A percentile compares a stretch with the other conserved stretches of the same genome.
phyloP scores from a whole-genome alignment of 2,113 vertebrate species.

The Theropithecus gelada region DNA sequence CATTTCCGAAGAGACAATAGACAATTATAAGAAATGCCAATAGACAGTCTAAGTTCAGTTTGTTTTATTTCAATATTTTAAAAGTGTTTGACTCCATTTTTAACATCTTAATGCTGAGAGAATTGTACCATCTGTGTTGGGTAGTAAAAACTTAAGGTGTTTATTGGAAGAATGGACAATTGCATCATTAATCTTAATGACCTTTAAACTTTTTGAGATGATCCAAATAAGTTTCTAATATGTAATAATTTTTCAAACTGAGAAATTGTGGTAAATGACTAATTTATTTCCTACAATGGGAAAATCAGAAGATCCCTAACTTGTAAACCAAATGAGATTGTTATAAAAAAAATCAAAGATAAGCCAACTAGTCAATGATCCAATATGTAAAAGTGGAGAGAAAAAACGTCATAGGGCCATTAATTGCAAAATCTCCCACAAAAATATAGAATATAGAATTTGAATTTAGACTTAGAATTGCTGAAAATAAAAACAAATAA shows the following conservation, averaged over 20 bases:
- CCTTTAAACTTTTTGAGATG: slow-evolving; percentile 36
- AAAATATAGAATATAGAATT: not conserved
- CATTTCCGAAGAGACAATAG: slow-evolving; percentile 43
- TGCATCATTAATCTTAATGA: slow-evolving; percentile 34
- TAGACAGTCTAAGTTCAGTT: not conserved
- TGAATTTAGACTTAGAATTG: slow-evolving; percentile 15
- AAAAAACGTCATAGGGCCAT: not conserved
- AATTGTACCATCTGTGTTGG: not conserved
- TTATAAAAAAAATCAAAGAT: slow-evolving; percentile 23
- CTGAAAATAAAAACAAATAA: not conserved
- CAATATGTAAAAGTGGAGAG: not conserved
- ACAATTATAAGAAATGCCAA: not conserved
- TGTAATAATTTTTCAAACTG: slow-evolving; percentile 59
- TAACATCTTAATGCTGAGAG: slow-evolving; percentile 4
- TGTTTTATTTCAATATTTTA: slow-evolving; percentile 27
- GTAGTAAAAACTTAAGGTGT: slow-evolving; percentile 55
- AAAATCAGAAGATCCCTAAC: not conserved
- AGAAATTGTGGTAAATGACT: slow-evolving; percentile 51
- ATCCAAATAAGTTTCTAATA: slow-evolving; percentile 34
- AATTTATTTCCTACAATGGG: not conserved
- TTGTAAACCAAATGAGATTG: not conserved
- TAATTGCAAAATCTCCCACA: not conserved
- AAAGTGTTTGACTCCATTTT: slow-evolving; percentile 26
- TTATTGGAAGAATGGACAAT: slow-evolving; percentile 60
- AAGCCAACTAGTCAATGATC: slow-evolving; percentile 66